These are phyloP conservation scores for Cerceris rybyensis DNA, from an alignment of 2,888 invertebrate species.

Conservation along the genomic window DNA sequence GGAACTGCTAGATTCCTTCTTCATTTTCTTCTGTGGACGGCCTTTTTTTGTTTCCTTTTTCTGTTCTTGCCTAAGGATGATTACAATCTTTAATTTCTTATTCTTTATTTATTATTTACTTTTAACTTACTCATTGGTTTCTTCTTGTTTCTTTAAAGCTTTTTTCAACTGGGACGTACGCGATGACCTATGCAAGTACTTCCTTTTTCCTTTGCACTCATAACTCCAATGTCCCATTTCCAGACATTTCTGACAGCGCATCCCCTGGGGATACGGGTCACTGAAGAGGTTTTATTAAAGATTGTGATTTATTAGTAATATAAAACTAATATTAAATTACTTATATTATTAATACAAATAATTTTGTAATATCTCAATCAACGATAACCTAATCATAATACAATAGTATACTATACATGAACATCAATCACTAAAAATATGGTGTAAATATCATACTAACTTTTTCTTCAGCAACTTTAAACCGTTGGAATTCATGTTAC, in stretches of 20 bases:
- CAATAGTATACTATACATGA: background rate
- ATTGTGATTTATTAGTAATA: slow-evolving; percentile 12
- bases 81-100: background rate
- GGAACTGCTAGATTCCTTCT: slow-evolving; percentile 63
- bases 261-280: slow-evolving; percentile 87
- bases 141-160: slow-evolving; percentile 83
- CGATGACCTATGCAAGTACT: slow-evolving; percentile 92
- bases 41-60: slow-evolving; percentile 53
- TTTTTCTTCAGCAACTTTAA: slow-evolving; percentile 58
- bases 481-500: slow-evolving; percentile 57
- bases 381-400: background rate
- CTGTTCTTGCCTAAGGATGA: slow-evolving; percentile 61
- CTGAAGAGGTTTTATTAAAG: slow-evolving; percentile 57
- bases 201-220: slow-evolving; percentile 95
- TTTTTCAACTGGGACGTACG: slow-evolving; percentile 91
- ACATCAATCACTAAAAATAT: background rate
- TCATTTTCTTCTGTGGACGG: slow-evolving; percentile 62
- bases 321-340: background rate
- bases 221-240: slow-evolving; percentile 97
- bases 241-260: slow-evolving; percentile 95
- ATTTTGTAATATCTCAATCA: background rate
- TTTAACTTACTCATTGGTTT: slow-evolving; percentile 71
- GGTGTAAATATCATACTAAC: slow-evolving; percentile 51
- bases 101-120: slow-evolving; percentile 3
- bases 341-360: background rate